Percentiles rank a stretch among this genome's conserved stretches.
Conservation (phyloP, 2,113 vertebrate genomes). For the Heptranchias perlo region DNA sequence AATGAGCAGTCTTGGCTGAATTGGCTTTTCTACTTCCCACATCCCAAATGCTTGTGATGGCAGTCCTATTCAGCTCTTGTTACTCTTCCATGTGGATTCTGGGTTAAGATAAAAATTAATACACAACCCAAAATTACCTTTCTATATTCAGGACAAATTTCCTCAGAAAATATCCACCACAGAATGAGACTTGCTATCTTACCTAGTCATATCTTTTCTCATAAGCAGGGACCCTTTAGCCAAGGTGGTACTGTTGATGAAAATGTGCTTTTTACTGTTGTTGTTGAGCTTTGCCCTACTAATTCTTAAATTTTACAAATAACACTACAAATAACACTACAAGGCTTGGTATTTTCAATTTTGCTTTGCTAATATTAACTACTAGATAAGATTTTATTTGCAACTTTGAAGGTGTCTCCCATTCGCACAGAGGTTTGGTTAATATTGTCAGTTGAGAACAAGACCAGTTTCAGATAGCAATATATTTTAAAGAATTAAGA, state of each 20-base stretch:
- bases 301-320: neutral
- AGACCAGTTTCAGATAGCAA: neutral
- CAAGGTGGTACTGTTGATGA: neutral
- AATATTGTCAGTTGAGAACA: neutral
- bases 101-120: neutral
- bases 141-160: neutral
- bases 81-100: too few species aligned
- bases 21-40: neutral
- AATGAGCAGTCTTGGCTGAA: neutral
- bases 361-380: neutral
- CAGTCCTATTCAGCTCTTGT: neutral
- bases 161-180: constrained; percentile 4
- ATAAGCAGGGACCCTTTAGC: neutral
- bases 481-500: neutral
- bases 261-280: neutral
- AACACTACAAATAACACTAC: too few species aligned
- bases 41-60: neutral
- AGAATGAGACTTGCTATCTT: neutral
- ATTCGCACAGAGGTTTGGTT: neutral
- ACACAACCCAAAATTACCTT: neutral
- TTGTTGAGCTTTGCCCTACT: neutral
- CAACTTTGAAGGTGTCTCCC: neutral
- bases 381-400: neutral
- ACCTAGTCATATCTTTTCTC: neutral
- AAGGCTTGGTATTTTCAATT: neutral